Evolutionary conservation across 2,888 invertebrate species (phyloP).

Genomic region (Lithophane socia): DNA sequence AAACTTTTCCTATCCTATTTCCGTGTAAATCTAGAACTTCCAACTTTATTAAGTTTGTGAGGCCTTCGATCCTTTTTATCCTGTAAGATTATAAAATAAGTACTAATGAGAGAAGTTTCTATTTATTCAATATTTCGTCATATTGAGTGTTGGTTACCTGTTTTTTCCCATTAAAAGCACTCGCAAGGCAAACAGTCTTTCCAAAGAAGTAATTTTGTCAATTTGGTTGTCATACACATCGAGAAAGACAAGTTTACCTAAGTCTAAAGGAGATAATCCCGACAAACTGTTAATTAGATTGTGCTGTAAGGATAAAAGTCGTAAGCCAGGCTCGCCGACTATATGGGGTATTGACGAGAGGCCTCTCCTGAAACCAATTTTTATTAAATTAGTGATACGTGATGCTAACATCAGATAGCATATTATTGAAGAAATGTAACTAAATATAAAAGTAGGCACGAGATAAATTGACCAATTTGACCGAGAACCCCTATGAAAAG

Average conservation of each 20-base stretch:
- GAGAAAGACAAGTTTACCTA: constrained; percentile 96
- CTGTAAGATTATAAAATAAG: constrained; percentile 83
- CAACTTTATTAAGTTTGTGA: constrained; percentile 93
- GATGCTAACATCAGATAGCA: not conserved
- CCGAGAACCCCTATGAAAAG: not conserved
- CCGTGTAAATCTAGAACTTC: constrained; percentile 98
- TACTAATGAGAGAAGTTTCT: no score
- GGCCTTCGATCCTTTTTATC: constrained; percentile 94
- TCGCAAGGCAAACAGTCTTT: constrained; percentile 94
- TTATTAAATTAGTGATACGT: not conserved
- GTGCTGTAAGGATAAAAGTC: constrained; percentile 97
- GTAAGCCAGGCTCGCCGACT: constrained; percentile 94
- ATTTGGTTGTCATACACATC: constrained; percentile 99
- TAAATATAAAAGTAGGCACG: not conserved
- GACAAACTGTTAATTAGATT: constrained; percentile 95
- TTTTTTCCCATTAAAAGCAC: constrained; percentile 98
- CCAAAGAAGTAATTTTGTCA: constrained; percentile 95
- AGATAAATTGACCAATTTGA: not conserved
- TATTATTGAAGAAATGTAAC: not conserved
- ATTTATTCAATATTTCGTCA: not conserved
- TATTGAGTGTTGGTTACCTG: constrained; percentile 88
- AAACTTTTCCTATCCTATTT: constrained; percentile 95
- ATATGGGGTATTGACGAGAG: constrained; percentile 95
- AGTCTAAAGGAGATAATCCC: constrained; percentile 88
- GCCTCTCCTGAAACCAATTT: constrained; percentile 91